Percentiles rank a stretch among this genome's conserved stretches.
Conservation (phyloP, 2,113 vertebrate species). For the Procapra przewalskii region DNA sequence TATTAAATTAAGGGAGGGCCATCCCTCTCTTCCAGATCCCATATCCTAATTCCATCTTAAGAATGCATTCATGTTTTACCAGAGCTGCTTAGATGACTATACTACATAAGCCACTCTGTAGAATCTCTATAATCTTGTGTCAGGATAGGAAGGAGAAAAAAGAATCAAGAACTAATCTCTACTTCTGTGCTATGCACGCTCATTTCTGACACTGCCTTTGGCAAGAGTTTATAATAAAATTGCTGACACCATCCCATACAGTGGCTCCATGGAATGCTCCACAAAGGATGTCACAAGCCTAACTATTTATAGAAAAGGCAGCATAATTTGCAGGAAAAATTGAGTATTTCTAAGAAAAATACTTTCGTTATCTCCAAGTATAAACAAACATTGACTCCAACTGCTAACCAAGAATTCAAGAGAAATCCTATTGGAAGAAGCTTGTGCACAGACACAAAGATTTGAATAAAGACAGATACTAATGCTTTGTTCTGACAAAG, state of each 20-base stretch:
- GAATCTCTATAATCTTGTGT: background rate
- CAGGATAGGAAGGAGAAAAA: background rate
- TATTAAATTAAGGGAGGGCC: background rate
- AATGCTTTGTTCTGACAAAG: background rate
- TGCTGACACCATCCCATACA: background rate
- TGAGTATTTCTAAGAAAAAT: background rate
- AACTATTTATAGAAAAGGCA: slow-evolving; percentile 2
- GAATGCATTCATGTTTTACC: background rate
- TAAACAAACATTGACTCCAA: slow-evolving; percentile 26
- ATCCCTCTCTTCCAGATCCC: background rate
- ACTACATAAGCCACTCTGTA: background rate
- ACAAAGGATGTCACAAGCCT: background rate
- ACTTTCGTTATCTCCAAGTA: slow-evolving; percentile 18
- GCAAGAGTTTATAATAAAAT: background rate
- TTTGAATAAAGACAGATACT: background rate
- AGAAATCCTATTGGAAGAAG: background rate
- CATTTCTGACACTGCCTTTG: background rate
- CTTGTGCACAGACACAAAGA: background rate
- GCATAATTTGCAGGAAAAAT: slow-evolving; percentile 3
- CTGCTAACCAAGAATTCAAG: background rate
- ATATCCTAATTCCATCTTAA: background rate
- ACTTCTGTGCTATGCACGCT: background rate
- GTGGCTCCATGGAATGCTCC: background rate
- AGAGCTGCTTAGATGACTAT: background rate
- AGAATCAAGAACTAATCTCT: background rate